These are phyloP conservation scores for Ectropis grisescens DNA, from an alignment of 1,140 invertebrate genomes.

Conservation along the genomic window DNA sequence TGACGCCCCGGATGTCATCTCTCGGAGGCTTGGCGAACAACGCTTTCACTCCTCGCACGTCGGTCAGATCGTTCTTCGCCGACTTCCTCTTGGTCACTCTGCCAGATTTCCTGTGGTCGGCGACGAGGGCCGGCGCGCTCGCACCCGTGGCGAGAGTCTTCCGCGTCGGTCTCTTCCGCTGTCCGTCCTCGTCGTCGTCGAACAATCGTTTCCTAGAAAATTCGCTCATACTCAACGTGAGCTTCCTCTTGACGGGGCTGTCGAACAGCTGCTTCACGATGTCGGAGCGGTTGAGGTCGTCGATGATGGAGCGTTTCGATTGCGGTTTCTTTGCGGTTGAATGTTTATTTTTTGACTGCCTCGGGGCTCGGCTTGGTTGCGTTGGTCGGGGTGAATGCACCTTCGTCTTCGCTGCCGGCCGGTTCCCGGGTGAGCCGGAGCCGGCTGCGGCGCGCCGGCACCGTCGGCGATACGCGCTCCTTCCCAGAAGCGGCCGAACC, in stretches of 20 bases:
- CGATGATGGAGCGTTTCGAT: slow-evolving; percentile 58
- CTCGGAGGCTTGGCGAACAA: slow-evolving; percentile 47
- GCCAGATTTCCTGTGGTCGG: slow-evolving; percentile 17
- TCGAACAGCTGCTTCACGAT: slow-evolving; percentile 60
- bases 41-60: slow-evolving; percentile 48
- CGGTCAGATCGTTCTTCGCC: slow-evolving; percentile 50
- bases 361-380: slow-evolving; percentile 42
- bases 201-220: slow-evolving; percentile 32
- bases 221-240: slow-evolving; percentile 60
- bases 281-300: slow-evolving; percentile 50
- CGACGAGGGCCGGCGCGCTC: slow-evolving; percentile 21
- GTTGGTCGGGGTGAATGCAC: slow-evolving; percentile 48
- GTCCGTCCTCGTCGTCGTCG: slow-evolving; percentile 22
- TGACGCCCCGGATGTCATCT: slow-evolving; percentile 54
- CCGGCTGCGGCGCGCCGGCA: slow-evolving; percentile 9
- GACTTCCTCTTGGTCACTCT: slow-evolving; percentile 25
- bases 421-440: too few species aligned
- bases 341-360: slow-evolving; percentile 60
- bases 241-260: slow-evolving; percentile 60
- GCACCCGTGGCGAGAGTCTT: slow-evolving; percentile 21
- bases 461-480: too few species aligned
- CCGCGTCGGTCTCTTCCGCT: slow-evolving; percentile 18
- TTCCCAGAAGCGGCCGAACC: slow-evolving; percentile 13
- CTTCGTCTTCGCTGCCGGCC: slow-evolving; percentile 17
- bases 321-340: slow-evolving; percentile 60